A percentile compares a stretch with the other conserved stretches of the same genome.
Evolutionary conservation across 2,113 vertebrate genomes (phyloP).

Genomic region (Empidonax alnorum): DNA sequence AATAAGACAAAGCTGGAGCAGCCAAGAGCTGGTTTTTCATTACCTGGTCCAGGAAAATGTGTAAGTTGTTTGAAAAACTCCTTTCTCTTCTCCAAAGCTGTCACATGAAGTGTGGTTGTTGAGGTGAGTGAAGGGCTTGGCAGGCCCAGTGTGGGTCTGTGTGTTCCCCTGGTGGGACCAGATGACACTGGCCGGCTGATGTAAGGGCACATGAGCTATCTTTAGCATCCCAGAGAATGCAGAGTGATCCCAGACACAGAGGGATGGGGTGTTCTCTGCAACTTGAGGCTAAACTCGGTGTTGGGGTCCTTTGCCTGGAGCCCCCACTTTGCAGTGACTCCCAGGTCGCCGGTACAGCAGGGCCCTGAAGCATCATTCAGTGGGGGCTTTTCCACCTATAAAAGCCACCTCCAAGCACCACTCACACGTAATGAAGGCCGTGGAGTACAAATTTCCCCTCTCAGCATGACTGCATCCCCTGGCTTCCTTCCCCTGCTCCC

Average conservation of each 20-base stretch:
- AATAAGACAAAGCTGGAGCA: not conserved
- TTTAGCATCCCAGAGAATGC: not conserved
- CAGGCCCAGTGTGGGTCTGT: not conserved
- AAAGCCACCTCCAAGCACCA: not conserved
- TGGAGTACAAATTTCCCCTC: not conserved
- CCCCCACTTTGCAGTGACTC: too few species aligned
- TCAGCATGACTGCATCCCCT: not conserved
- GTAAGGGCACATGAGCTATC: not conserved
- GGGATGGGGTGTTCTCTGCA: not conserved
- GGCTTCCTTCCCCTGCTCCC: not conserved
- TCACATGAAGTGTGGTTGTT: not conserved
- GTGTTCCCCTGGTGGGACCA: not conserved
- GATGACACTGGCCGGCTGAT: not conserved
- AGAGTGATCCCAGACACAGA: not conserved
- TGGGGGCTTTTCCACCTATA: not conserved
- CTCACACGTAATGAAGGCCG: fast-evolving
- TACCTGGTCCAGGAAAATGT: not conserved
- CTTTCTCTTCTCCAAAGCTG: not conserved
- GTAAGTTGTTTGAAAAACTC: not conserved
- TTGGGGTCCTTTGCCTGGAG: not conserved
- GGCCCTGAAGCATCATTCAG: fast-evolving
- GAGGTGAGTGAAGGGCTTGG: not conserved
- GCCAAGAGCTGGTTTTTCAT: not conserved
- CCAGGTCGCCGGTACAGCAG: not conserved
- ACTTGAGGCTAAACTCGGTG: not conserved